These are phyloP conservation scores for Julus scanicus DNA, from an alignment of 2,888 invertebrate genomes.

Conservation along the genomic window DNA sequence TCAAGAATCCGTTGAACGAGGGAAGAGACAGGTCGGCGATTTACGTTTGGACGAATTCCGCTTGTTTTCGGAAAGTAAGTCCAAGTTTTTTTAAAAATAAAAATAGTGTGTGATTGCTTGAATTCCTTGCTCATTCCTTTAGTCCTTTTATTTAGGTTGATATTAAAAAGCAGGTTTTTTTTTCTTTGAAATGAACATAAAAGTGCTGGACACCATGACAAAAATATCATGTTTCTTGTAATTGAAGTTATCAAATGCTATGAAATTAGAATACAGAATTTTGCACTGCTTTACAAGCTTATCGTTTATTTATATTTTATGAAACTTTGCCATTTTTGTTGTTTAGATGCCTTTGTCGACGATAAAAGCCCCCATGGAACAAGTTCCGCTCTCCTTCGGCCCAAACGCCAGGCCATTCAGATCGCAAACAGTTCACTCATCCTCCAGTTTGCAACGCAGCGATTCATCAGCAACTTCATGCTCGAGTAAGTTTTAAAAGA, in stretches of 20 bases:
- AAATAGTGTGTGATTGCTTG: no score
- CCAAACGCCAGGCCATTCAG: constrained; percentile 83
- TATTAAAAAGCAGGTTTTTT: no score
- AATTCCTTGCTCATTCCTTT: no score
- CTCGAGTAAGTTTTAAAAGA: constrained; percentile 68
- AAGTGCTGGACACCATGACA: no score
- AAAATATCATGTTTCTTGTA: no score
- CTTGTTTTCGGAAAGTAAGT: constrained; percentile 63
- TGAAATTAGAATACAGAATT: no score
- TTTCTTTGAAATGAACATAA: no score
- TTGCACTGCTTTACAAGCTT: no score
- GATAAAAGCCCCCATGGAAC: constrained; percentile 84
- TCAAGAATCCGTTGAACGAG: constrained; percentile 66
- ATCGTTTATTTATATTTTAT: no score
- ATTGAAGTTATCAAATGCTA: no score
- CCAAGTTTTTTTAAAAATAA: background rate
- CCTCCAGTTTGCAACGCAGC: constrained; percentile 87
- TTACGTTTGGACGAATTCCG: constrained; percentile 65
- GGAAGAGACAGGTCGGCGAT: constrained; percentile 66
- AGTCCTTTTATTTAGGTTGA: no score
- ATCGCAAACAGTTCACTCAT: constrained; percentile 87
- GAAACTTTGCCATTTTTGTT: background rate
- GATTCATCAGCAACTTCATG: constrained; percentile 77
- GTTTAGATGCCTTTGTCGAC: constrained; percentile 56
- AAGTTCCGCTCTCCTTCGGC: constrained; percentile 90